Base-by-base conservation (phyloP, 2,888 invertebrate species). In the Hirtodrosophila duncani region DNA sequence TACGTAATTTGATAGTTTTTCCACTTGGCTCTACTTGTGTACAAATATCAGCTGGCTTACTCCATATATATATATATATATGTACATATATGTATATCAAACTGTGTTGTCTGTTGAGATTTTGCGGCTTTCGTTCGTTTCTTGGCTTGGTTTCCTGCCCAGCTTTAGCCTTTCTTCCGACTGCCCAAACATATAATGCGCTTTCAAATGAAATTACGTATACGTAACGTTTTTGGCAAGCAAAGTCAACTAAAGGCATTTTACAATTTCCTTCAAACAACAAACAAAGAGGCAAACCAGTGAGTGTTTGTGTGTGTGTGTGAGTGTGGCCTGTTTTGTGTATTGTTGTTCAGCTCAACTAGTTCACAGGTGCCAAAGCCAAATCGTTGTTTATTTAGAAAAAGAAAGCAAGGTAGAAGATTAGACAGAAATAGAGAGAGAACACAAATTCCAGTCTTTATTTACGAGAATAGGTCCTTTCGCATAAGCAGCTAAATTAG, bases 1-100 rank as follows among this genome's bases (percentile, higher is more conserved):
- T 51, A 61, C 63, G 72, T 80, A 69, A 80, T 74, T 78, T 80
- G 69, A 77, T 81, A 77, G 78, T 83, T 74, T 71, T 77, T 79
- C 68, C 65, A 65, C 67, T 70, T 67, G 53, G 29, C 53, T 64
- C 60, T 49, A 38, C 50, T 51, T 43, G 8, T 18, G 10, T 21
- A 11, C 42, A 23, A 42, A 42, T 53, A 36, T 24, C 26, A 41
- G 30, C n/a, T 42, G 18, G 21, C 8, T 17, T 11, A 11, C 13
- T 13, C 26, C 29, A 31, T 20, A 57, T 59, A 57, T 67, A 53
- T 59, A 59, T 58, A 68, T 75, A 75, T 63, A 79, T 55, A 53
- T 64, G 31, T 48, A 46, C 41, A 36, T 36, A 9, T 37, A 18
- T 21, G 13, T 45, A 27, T 42, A 44, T 34, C 31, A 24, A 29